Base-by-base conservation (phyloP, 2,888 invertebrate species). In the Pseudanteris insignis region DNA sequence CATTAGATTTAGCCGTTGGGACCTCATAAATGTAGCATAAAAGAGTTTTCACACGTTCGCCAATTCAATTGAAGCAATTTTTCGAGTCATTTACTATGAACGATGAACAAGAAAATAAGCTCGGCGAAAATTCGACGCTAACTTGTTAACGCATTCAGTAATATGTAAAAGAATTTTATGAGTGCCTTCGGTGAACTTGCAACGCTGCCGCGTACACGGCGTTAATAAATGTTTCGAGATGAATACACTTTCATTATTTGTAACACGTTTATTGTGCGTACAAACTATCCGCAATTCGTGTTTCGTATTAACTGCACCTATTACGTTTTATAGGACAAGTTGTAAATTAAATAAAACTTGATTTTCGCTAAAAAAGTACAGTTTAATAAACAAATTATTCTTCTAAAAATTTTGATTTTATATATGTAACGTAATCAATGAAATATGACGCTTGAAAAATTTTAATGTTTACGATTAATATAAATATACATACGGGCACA, bases 191-290 rank as follows among this genome's bases (percentile, higher is more conserved):
- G 5, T 25, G 25, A 55, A 55, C 55, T 47, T 47, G 47, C 41
- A 55, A 47, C 55, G n/a, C n/a, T n/a, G n/a, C n/a, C n/a, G n/a
- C n/a, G n/a, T n/a, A n/a, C n/a, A n/a, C n/a, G n/a, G 44, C 33
- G 28, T 55, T 47, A 55, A 47, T 55, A 55, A 55, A 47, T 55
- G 47, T 40, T 32, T 13, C 11, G 46, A 32, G 37, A 33, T 46
- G 46, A 24, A n/a, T n/a, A n/a, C n/a, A n/a, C n/a, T n/a, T n/a
- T n/a, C n/a, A n/a, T n/a, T n/a, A n/a, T n/a, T n/a, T n/a, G n/a
- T n/a, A n/a, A n/a, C n/a, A n/a, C 30, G 4, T 2, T 9, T 25
- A 30, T 21, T 2, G 30, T 46, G 21, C 21, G 21, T 7, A 3
- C 4, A 21, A 7, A 21, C 3, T 7, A 21, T 5, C 7, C 7